These are phyloP conservation scores for Eupithecia abbreviata DNA, from an alignment of 2,888 invertebrate species.

Conservation along the genomic window DNA sequence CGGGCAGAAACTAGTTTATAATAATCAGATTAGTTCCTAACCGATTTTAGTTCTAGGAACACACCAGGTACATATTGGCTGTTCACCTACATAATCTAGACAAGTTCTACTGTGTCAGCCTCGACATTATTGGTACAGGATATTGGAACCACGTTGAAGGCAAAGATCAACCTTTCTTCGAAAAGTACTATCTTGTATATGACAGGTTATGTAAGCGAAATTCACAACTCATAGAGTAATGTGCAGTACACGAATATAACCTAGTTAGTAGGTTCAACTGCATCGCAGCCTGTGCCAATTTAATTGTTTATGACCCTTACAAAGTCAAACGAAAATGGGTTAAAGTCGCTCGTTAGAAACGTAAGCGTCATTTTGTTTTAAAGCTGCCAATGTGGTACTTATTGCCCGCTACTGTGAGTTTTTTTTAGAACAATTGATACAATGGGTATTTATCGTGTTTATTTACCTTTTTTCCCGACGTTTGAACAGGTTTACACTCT, in stretches of 20 bases:
- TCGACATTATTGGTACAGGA: not conserved
- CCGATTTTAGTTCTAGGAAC: not conserved
- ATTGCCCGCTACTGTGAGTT: not conserved
- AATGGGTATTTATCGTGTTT: too few species aligned
- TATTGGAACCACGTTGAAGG: not conserved
- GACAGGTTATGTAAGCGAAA: not conserved
- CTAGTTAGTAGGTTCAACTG: constrained; percentile 4
- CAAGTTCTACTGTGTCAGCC: not conserved
- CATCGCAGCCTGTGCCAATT: constrained; percentile 10
- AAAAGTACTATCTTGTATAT: not conserved
- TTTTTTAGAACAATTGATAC: not conserved
- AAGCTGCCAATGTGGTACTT: constrained; percentile 4
- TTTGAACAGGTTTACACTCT: too few species aligned
- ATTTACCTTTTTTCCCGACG: too few species aligned
- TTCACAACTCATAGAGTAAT: not conserved
- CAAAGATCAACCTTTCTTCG: not conserved
- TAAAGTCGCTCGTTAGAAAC: constrained; percentile 1
- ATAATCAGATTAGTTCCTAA: not conserved
- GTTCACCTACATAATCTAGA: not conserved
- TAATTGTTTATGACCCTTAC: constrained; percentile 15
- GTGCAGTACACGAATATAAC: not conserved
- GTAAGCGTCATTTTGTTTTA: constrained; percentile 1
- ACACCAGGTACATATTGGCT: not conserved
- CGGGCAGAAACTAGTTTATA: not conserved
- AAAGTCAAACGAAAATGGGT: constrained; percentile 17